Base-by-base conservation (phyloP, 2,888 invertebrate genomes). In the Aquatica leii region DNA sequence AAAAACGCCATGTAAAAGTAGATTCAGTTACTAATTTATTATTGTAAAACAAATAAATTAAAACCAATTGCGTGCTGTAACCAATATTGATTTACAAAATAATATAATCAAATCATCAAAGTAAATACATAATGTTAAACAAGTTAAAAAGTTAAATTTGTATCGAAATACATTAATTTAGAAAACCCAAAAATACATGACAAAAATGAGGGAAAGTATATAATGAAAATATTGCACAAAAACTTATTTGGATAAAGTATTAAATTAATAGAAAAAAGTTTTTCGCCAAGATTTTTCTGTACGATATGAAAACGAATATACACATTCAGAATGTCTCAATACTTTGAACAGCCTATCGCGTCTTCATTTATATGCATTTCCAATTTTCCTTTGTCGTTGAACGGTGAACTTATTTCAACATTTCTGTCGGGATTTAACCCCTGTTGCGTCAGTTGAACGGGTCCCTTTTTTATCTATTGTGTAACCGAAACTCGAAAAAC, bases 331-430 rank as follows among this genome's bases (percentile, higher is more conserved):
- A 60, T 50, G 48, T 46, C 49, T 48, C 54, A 63, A 63, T 59
- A 59, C 55, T 52, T 56, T 48, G 17, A 55, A 52, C 54, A 35
- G 59, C 59, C 66, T 52, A 54, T 66, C 59, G 50, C 56, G 62
- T 60, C 66, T 66, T 69, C 69, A 67, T 69, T 69, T 67, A 66
- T 69, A 69, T 69, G 67, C 69, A 67, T 69, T 69, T 66, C 66
- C 69, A 69, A 69, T 69, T 65, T 69, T 61, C 67, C 59, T 64
- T 64, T 66, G 60, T 58, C 54, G 61, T 41, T 46, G 61, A 65
- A 62, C 61, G 60, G 53, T 49, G 57, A 61, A 65, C 49, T 65
- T 65, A 61, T 61, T 61, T 65, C 56, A 52, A 43, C 57, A 61
- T 65, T 61, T 51, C 65, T 61, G 61, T 57, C 61, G 54, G 63